Evolutionary conservation across 2,888 invertebrate species (phyloP).

Genomic region (Taphrorychus bicolor): DNA sequence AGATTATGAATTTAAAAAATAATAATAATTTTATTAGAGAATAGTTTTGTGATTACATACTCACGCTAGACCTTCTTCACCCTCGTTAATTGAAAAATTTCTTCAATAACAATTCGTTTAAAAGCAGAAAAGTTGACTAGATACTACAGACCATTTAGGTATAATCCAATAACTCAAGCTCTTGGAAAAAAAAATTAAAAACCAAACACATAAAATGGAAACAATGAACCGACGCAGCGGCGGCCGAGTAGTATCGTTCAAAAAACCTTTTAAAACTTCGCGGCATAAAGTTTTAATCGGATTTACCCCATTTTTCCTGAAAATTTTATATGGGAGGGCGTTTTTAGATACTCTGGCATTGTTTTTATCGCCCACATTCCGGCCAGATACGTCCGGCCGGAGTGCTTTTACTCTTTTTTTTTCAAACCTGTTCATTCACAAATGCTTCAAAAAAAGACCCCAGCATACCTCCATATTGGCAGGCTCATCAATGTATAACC

Average conservation of each 20-base stretch:
- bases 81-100: no score
- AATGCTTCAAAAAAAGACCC: background rate
- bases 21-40: no score
- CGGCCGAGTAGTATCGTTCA: background rate
- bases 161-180: no score
- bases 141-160: no score
- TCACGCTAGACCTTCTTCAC: no score
- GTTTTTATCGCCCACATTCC: constrained; percentile 7
- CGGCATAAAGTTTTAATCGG: constrained; percentile 25
- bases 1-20: no score
- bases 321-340: constrained; percentile 15
- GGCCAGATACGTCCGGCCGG: background rate
- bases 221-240: background rate
- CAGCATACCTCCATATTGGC: background rate
- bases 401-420: constrained; percentile 1
- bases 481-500: background rate
- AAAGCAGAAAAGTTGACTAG: no score
- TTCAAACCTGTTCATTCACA: background rate
- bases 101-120: no score
- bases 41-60: no score
- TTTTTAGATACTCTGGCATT: constrained; percentile 12
- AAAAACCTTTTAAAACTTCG: constrained; percentile 19
- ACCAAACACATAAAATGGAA: constrained; percentile 3
- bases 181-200: background rate
- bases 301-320: constrained; percentile 24